Conservation (phyloP, 2,113 vertebrate species). For the Gyps fulvus region DNA sequence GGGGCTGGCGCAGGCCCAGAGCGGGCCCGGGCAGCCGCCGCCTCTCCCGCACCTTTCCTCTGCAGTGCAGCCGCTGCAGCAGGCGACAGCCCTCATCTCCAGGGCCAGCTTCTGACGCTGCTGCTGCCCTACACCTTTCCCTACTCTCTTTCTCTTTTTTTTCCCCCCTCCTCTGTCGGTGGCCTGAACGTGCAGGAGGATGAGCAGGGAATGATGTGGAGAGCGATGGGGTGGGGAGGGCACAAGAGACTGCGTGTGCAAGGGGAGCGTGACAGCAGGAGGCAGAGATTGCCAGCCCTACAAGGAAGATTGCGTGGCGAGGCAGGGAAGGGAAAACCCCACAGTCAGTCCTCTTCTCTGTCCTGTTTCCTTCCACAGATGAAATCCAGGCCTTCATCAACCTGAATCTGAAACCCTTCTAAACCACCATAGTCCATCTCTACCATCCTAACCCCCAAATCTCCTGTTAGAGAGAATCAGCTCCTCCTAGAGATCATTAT, state of each 20-base stretch:
- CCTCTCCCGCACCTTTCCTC: not conserved
- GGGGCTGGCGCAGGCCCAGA: not conserved
- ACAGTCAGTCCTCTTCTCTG: not conserved
- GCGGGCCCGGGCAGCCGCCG: not conserved
- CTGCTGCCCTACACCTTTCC: accelerated
- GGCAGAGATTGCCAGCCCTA: not conserved
- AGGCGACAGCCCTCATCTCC: accelerated
- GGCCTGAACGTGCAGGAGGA: not conserved
- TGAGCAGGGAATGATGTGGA: not conserved
- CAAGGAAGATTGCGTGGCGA: accelerated
- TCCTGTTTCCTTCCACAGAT: not conserved
- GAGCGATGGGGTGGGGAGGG: not conserved
- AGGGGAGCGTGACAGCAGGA: not conserved
- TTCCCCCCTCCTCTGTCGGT: accelerated
- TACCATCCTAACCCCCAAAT: not conserved
- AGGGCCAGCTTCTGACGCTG: accelerated
- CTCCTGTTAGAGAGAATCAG: not conserved
- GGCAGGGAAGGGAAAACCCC: not conserved
- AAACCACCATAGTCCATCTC: not conserved
- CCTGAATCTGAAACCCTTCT: not conserved
- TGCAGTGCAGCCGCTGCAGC: not conserved
- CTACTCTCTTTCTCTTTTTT: accelerated
- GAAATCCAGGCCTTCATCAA: not conserved
- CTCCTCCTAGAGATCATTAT: not conserved
- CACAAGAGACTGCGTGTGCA: not conserved